A percentile compares a stretch with the other conserved stretches of the same genome.
Evolutionary conservation across 2,113 vertebrate genomes (phyloP).

Genomic region (Cyrtonyx montezumae): DNA sequence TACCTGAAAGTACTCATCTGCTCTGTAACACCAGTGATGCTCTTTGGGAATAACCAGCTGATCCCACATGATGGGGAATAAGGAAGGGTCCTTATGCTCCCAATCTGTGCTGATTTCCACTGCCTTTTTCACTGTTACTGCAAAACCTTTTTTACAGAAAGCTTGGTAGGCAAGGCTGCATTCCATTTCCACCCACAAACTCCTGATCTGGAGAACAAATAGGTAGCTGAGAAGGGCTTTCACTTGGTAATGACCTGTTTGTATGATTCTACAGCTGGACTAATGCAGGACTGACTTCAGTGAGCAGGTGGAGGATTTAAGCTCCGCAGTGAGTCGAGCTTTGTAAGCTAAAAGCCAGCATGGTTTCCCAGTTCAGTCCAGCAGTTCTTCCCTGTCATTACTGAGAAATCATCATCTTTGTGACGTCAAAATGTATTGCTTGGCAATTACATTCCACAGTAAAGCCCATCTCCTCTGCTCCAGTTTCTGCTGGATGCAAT

Average conservation of each 20-base stretch:
- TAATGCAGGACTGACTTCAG: background rate
- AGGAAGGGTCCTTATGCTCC: background rate
- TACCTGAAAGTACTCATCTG: background rate
- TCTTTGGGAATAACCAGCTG: background rate
- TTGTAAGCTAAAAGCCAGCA: background rate
- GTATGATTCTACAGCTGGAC: background rate
- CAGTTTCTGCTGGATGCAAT: background rate
- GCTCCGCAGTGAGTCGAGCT: background rate
- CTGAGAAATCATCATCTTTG: background rate
- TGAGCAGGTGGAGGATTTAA: background rate
- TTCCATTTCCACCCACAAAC: background rate
- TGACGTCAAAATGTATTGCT: background rate
- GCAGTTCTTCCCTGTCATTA: background rate
- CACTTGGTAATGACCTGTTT: background rate
- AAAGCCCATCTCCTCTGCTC: background rate
- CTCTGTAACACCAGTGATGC: background rate
- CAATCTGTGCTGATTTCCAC: background rate
- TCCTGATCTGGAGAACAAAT: background rate
- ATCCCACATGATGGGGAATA: background rate
- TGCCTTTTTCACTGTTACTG: background rate
- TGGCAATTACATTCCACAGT: too few species aligned
- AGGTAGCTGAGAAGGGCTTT: background rate
- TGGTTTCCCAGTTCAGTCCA: background rate
- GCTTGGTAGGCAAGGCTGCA: background rate
- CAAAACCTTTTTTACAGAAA: background rate